Evolutionary conservation across 64 coral and sea anemone genomes (phyloP).

Genomic region (Anthopleura sola): DNA sequence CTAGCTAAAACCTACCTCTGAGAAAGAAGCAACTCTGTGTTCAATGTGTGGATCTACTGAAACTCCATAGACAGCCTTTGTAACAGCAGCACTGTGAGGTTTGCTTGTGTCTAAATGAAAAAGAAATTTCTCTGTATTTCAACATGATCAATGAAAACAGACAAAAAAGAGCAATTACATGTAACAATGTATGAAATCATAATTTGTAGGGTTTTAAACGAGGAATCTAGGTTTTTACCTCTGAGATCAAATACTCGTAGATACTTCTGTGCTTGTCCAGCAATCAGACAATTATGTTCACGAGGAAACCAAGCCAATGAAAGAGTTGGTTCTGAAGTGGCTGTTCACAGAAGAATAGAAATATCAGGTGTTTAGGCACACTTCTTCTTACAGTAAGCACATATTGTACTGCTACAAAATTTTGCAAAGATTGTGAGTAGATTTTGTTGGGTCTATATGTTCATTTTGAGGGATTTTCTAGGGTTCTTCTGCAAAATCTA

Average conservation of each 20-base stretch:
- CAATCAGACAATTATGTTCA: slow-evolving; percentile 74
- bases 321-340: slow-evolving; percentile 67
- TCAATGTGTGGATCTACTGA: slow-evolving; percentile 83
- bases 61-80: slow-evolving; percentile 92
- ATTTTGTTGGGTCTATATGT: too few species aligned
- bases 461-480: too few species aligned
- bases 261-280: slow-evolving; percentile 92
- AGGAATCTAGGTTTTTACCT: slow-evolving; percentile 18
- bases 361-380: too few species aligned
- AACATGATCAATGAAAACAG: too few species aligned
- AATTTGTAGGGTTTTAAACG: too few species aligned
- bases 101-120: slow-evolving; percentile 45
- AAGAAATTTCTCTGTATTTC: neutral
- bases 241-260: slow-evolving; percentile 94
- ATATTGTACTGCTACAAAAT: too few species aligned
- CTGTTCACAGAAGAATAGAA: slow-evolving; percentile 26
- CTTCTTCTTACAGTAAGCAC: too few species aligned
- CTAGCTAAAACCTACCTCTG: slow-evolving; percentile 52
- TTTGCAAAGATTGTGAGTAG: too few species aligned
- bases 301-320: slow-evolving; percentile 90
- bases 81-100: slow-evolving; percentile 68
- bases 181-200: too few species aligned
- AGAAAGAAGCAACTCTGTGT: slow-evolving; percentile 88
- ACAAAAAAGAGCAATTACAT: too few species aligned
- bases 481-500: too few species aligned